Base-by-base conservation (phyloP, 2,113 vertebrate genomes). In the Psittacara wagleri region DNA sequence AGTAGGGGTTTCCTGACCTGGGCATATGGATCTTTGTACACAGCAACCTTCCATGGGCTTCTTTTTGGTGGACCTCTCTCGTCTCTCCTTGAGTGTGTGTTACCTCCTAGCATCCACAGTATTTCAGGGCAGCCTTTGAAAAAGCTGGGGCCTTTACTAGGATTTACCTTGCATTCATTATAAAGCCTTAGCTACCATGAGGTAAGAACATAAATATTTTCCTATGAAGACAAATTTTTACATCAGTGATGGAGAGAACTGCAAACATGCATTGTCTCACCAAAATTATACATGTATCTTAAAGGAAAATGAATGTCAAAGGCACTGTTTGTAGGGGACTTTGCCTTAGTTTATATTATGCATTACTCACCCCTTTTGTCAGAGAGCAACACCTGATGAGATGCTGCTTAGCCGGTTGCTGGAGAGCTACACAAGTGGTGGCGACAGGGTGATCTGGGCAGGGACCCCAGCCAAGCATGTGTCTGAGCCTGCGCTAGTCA, bases 391-490 rank as follows among this genome's bases (percentile, higher is more conserved):
- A 80, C 52, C 63, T 2, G 1, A 63, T 0, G 5, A 64, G 75
- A 90, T 0, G 5, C 62, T 70, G 74, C 62, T 67, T 48, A 72
- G 88, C 66, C 4, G 4, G 72, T 37, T 76, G 75, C 57, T 76
- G 52, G 29, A 69, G 75, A 68, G 64, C 55, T 57, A 6, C 14
- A n/a, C 0, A 0, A 28, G 17, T 0, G 0, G 77, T 6, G 6
- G 69, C 52, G 48, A 78, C 20, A 70, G 77, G 67, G 35, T 3
- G 13, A 70, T 20, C 44, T 2, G 1, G 44, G 51, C 64, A 84
- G 51, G 37, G 66, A 81, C 41, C 25, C 17, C 1, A 5, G 81
- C 54, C 3, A 0, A 0, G 0, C 6, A 8, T 3, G 6, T 59
- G 10, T 49, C 62, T 79, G 49, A 74, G 64, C 63, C 68, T 64